Evolutionary conservation across 1,140 invertebrate genomes (phyloP).

Genomic region (Trachelipus rathkii): DNA sequence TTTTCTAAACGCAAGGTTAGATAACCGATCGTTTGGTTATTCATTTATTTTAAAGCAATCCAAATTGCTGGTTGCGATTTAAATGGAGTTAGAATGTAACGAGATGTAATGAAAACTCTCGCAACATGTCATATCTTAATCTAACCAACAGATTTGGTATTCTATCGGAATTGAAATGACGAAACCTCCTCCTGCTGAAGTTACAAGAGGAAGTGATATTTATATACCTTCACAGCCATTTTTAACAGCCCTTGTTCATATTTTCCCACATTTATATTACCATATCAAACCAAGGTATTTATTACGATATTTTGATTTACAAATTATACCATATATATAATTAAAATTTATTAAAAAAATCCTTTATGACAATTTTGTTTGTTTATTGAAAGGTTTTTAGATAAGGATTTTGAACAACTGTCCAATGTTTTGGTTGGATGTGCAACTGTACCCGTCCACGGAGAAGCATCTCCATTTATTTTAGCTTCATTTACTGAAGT

Average conservation of each 20-base stretch:
- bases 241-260: constrained; percentile 86
- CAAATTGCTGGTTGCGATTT: too few species aligned
- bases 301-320: too few species aligned
- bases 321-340: too few species aligned
- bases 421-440: constrained; percentile 70
- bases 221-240: constrained; percentile 88
- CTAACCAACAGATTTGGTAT: constrained; percentile 72
- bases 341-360: too few species aligned
- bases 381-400: constrained; percentile 58
- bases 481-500: constrained; percentile 68
- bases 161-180: constrained; percentile 78
- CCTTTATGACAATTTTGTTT: too few species aligned
- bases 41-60: too few species aligned
- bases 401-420: constrained; percentile 71
- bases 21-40: too few species aligned
- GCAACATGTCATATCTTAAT: too few species aligned
- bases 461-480: constrained; percentile 75
- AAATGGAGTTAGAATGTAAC: too few species aligned
- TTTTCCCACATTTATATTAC: constrained; percentile 87
- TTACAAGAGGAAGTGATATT: constrained; percentile 55
- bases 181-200: constrained; percentile 59
- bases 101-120: too few species aligned
- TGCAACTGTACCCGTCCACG: constrained; percentile 72
- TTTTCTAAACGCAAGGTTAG: too few species aligned
- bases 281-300: constrained; percentile 67